phyloP scores from a whole-genome alignment of 2,797 vertebrate genomes.

The Takifugu rubripes region DNA sequence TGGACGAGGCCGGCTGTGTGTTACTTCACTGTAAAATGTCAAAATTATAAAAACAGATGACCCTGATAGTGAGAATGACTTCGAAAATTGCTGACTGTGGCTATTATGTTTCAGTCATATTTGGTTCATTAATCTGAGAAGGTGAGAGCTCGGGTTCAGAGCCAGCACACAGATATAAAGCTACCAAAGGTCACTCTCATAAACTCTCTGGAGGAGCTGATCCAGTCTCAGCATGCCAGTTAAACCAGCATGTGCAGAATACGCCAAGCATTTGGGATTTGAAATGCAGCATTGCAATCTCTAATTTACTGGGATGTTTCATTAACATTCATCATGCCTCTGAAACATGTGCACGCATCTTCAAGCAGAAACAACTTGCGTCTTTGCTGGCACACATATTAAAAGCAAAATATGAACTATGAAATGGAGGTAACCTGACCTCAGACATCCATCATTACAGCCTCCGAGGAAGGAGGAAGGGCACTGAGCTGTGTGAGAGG shows the following conservation, averaged over 20 bases:
- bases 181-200: slow-evolving; percentile 65
- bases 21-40: slow-evolving; percentile 41
- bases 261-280: too few relatives aligned
- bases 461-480: neutral
- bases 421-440: neutral
- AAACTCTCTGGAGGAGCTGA: slow-evolving; percentile 43
- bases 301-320: too few relatives aligned
- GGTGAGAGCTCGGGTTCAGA: slow-evolving; percentile 58
- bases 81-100: slow-evolving; percentile 61
- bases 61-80: slow-evolving; percentile 53
- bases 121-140: slow-evolving; percentile 69
- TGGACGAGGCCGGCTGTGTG: slow-evolving; percentile 21
- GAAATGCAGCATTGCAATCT: too few relatives aligned
- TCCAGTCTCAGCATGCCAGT: slow-evolving; percentile 17
- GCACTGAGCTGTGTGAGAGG: slow-evolving; percentile 3
- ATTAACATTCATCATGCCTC: too few relatives aligned
- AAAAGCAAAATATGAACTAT: slow-evolving; percentile 5
- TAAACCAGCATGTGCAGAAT: slow-evolving; percentile 14
- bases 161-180: slow-evolving; percentile 49
- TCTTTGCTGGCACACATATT: neutral
- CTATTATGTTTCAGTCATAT: slow-evolving; percentile 32
- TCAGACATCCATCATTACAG: slow-evolving; percentile 6
- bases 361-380: neutral
- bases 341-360: neutral
- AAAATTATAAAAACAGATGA: slow-evolving; percentile 65